Percentiles rank a stretch among this genome's conserved stretches.
phyloP scores from a whole-genome alignment of 2,113 vertebrate genomes.

The Ivindomyrus marchei region DNA sequence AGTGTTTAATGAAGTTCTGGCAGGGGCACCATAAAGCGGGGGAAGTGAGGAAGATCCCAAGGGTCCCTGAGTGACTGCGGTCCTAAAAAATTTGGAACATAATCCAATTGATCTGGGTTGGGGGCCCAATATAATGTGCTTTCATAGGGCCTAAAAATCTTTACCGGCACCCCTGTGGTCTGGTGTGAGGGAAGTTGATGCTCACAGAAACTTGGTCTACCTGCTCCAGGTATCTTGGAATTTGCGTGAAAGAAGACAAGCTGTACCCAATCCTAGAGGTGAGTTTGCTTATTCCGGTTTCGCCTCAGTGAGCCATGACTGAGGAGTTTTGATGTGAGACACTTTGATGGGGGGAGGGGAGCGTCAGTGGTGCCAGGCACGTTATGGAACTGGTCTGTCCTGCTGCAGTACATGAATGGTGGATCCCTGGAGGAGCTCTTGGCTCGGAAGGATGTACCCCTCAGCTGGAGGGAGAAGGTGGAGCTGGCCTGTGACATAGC shows the following conservation, averaged over 20 bases:
- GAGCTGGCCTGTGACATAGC: constrained; percentile 62
- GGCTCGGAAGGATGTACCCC: constrained; percentile 50
- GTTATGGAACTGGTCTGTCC: neutral
- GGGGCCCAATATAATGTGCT: neutral
- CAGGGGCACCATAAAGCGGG: neutral
- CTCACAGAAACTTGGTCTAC: neutral
- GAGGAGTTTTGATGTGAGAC: neutral
- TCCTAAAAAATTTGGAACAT: neutral
- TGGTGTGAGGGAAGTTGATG: neutral
- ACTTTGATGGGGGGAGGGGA: neutral
- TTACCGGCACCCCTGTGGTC: neutral
- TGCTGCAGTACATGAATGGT: constrained; percentile 60
- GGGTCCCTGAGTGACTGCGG: neutral
- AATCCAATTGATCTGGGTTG: neutral
- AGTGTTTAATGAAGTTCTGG: neutral
- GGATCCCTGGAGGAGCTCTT: constrained; percentile 65
- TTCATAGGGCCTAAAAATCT: neutral
- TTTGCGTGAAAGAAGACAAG: constrained; percentile 65
- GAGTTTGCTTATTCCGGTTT: constrained; percentile 24
- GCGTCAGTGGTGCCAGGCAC: neutral
- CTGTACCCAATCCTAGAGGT: constrained; percentile 68
- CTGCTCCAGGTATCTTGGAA: constrained; percentile 61
- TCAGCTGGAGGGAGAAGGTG: constrained; percentile 65
- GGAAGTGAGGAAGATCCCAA: too few species aligned
- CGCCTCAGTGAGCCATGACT: neutral